Evolutionary conservation across 1,140 invertebrate genomes (phyloP), one percentile per base, ranked within the genome.

Genomic region (Nasonia longicornis): DNA sequence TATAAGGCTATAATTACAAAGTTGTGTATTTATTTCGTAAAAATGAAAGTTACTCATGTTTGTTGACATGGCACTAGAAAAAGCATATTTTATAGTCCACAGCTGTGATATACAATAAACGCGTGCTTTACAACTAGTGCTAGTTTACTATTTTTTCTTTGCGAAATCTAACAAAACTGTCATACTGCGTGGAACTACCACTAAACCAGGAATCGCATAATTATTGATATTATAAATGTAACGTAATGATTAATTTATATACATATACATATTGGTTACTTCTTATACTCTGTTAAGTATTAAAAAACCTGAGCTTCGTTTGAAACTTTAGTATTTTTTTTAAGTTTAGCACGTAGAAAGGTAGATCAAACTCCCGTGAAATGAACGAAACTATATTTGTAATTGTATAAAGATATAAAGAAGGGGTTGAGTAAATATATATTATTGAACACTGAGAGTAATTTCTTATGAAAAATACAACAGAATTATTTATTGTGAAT

Each of bases 81-180:
- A 77, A 81, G 31, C 31, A 81, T 71, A 81, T 81, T 72, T 77
- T 77, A 73, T 77, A 82, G 69, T 67, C 45, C 45, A 69, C 71
- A 78, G 81, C 81, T 82, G 81, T 82, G 81, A 82, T 82, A 82
- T 77, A 67, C 26, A 6, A 77, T 29, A 74, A 79, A 78, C 11
- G 38, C 58, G 48, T 79, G 81, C 70, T 82, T 82, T 81, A 73
- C 22, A 45, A 77, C 6, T 72, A 77, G 35, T 82, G 70, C 80
- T 77, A 82, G 63, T 38, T 38, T 66, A 75, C n/a, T 75, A 67
- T 48, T 67, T 75, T 80, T 80, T 31, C 4, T 75, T 70, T 75
- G 64, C 42, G 35, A 69, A 58, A 29, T 80, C 26, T 73, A 79
- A 72, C 16, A 42, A 10, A 79, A 71, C 58, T 79, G 20, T 70